Evolutionary conservation across 2,113 vertebrate species (phyloP).

Genomic region (Astatoreochromis straeleni): DNA sequence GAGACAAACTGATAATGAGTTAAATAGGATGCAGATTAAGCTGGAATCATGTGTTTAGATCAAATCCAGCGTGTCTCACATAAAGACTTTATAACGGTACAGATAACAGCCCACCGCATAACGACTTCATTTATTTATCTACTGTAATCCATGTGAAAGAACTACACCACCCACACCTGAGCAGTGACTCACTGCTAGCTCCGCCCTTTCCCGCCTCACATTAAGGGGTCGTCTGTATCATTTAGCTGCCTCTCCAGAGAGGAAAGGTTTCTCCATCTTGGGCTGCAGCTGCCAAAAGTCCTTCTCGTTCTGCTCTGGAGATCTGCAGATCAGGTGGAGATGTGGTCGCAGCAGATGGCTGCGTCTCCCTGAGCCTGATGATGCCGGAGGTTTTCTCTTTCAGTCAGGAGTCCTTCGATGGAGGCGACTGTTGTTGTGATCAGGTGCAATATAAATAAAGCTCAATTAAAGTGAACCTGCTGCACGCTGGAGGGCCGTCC

Average conservation of each 20-base stretch:
- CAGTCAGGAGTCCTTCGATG: rapidly evolving
- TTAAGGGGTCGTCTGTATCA: background rate
- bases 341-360: background rate
- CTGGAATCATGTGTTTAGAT: background rate
- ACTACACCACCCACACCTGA: background rate
- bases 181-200: background rate
- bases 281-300: background rate
- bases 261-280: rapidly evolving
- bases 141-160: background rate
- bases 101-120: background rate
- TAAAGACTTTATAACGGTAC: background rate
- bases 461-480: background rate
- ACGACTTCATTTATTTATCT: rapidly evolving
- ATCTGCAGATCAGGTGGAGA: background rate
- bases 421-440: background rate
- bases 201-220: rapidly evolving
- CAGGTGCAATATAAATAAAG: background rate
- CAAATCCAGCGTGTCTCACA: rapidly evolving
- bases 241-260: background rate
- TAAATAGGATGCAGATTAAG: background rate
- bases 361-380: background rate
- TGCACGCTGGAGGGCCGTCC: background rate
- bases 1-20: background rate
- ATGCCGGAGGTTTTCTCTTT: background rate
- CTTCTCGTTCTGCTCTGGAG: background rate